Evolutionary conservation across 37 sponge, comb jelly and placozoan genomes (phyloP), one percentile per base, ranked within the genome.

Genomic region (Spongia lamella): DNA sequence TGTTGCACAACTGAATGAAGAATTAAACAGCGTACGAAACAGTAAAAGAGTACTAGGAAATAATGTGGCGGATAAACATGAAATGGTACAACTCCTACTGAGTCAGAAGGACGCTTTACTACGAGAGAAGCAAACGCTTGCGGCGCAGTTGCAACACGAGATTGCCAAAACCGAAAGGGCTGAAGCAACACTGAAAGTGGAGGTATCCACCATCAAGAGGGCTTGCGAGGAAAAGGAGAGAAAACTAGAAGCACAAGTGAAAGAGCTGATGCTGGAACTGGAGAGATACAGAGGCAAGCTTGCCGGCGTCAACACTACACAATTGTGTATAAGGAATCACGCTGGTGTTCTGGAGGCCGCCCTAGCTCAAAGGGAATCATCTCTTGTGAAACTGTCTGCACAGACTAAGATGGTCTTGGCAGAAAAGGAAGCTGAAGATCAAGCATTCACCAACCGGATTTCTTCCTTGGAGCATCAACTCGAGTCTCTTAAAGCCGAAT

Each of bases 271-370:
- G 2, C 63, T 89, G 2, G 84, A 89, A 47, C 20, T 83, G 16
- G 89, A 89, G 56, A 78, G 80, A 61, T 55, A 70, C 52, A 56
- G 73, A 21, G 91, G 91, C 2, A 68, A 79, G 36, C 69, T 90
- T 43, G 53, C 82, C 24, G 91, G 91, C 2, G 78, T 90, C 26
- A 64, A 30, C 54, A 60, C 63, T 37, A 62, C 91, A 19, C 86
- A 90, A 69, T 27, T 24, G 1, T 57, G 72, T 38, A 68, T 90
- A 69, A 84, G 70, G 63, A 71, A 78, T 40, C 91, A 90, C 30
- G 65, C 86, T 2, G 39, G 55, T 22, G 77, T 26, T 0, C 66
- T 90, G 22, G 91, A 90, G 75, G 55, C 51, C 0, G 67, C 82
- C 15, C 54, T 90, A 34, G 91, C 91, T 7, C 57, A 81, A 34